Conservation (phyloP, 2,888 invertebrate species). For the Lasioglossum malachurum region DNA sequence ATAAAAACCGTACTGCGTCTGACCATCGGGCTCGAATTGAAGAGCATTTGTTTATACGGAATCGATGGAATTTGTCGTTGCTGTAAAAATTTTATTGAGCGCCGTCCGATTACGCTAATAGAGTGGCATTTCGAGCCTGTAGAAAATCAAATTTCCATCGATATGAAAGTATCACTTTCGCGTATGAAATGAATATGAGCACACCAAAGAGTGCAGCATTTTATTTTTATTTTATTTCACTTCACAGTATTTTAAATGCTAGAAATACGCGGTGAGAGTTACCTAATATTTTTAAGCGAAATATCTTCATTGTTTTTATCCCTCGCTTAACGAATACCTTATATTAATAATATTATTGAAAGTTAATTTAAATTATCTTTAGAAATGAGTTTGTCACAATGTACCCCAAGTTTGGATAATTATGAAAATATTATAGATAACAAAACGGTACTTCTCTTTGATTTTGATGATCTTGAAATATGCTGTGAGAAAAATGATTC, state of each 20-base stretch:
- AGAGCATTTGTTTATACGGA: slow-evolving; percentile 52
- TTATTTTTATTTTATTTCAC: not conserved
- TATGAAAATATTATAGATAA: too few species aligned
- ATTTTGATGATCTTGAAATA: too few species aligned
- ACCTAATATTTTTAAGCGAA: too few species aligned
- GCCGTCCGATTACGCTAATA: slow-evolving; percentile 35
- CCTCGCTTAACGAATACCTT: too few species aligned
- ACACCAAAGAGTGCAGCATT: not conserved
- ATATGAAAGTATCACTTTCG: not conserved
- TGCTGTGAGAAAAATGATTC: too few species aligned
- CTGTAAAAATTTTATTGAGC: slow-evolving; percentile 44
- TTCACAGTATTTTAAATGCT: not conserved
- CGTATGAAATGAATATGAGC: not conserved
- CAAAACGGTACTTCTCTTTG: too few species aligned
- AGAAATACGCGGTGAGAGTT: not conserved
- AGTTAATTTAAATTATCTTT: too few species aligned
- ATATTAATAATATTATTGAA: too few species aligned
- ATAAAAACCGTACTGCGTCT: slow-evolving; percentile 41
- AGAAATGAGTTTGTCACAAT: too few species aligned
- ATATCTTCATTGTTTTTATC: too few species aligned
- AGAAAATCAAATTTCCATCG: slow-evolving; percentile 48
- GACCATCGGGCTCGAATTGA: not conserved
- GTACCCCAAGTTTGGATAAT: too few species aligned
- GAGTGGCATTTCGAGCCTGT: slow-evolving; percentile 27
- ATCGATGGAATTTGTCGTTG: slow-evolving; percentile 51